These are phyloP conservation scores for Vollenhovia emeryi DNA, from an alignment of 1,140 invertebrate species.

Conservation along the genomic window DNA sequence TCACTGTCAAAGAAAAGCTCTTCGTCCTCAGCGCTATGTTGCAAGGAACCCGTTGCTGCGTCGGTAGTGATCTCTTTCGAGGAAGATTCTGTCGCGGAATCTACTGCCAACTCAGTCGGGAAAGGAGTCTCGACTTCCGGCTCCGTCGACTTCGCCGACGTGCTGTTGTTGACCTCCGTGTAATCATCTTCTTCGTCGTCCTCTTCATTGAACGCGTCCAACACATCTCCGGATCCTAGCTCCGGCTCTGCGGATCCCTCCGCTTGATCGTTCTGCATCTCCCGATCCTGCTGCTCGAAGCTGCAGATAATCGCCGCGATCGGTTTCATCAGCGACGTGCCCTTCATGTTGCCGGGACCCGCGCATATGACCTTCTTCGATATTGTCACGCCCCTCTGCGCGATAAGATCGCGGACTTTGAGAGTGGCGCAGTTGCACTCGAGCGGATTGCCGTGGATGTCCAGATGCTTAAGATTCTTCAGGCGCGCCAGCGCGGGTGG, in stretches of 20 bases:
- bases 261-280: constrained; percentile 81
- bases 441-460: constrained; percentile 88
- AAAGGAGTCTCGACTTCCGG: constrained; percentile 58
- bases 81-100: not conserved
- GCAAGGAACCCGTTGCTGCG: not conserved
- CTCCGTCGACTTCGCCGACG: not conserved
- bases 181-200: not conserved
- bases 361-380: constrained; percentile 76
- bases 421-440: constrained; percentile 86
- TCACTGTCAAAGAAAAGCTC: constrained; percentile 78
- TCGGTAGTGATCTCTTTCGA: not conserved
- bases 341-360: constrained; percentile 73
- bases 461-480: constrained; percentile 87
- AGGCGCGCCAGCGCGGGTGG: constrained; percentile 82
- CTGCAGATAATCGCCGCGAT: constrained; percentile 72
- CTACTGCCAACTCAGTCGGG: not conserved
- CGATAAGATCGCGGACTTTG: constrained; percentile 74
- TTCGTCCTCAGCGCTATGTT: constrained; percentile 44
- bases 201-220: constrained; percentile 20
- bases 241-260: constrained; percentile 53
- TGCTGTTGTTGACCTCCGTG: not conserved
- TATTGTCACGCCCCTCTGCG: constrained; percentile 72
- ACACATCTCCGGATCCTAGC: constrained; percentile 19
- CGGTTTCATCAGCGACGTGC: constrained; percentile 70
- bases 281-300: constrained; percentile 77